phyloP scores from a whole-genome alignment of 2,888 invertebrate genomes.

The Andrena bucephala region DNA sequence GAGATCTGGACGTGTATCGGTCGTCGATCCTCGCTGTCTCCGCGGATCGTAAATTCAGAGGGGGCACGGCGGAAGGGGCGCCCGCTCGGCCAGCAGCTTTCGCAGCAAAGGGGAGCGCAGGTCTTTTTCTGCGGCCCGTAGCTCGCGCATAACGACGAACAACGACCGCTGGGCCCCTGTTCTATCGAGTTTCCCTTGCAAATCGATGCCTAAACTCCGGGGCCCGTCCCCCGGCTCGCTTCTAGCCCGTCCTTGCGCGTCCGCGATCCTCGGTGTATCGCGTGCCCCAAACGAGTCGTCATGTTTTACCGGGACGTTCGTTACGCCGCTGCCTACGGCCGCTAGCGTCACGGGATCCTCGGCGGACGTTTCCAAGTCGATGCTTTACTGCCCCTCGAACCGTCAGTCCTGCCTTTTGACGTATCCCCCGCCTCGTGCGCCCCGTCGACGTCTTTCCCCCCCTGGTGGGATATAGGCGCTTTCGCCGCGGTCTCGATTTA shows the following conservation, averaged over 20 bases:
- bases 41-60: constrained; percentile 79
- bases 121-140: constrained; percentile 52
- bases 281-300: constrained; percentile 73
- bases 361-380: constrained; percentile 63
- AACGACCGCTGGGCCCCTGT: constrained; percentile 30
- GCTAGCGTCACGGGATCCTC: constrained; percentile 39
- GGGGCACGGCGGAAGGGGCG: constrained; percentile 53
- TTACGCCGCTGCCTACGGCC: constrained; percentile 73
- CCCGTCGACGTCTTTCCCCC: constrained; percentile 24
- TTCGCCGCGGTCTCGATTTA: constrained; percentile 38
- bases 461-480: neutral
- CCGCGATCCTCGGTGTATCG: constrained; percentile 54
- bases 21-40: constrained; percentile 76
- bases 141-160: constrained; percentile 55
- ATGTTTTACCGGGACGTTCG: constrained; percentile 81
- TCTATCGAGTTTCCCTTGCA: constrained; percentile 81
- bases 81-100: constrained; percentile 30
- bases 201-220: constrained; percentile 81
- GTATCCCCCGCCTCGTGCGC: constrained; percentile 30
- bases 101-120: constrained; percentile 35
- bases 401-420: constrained; percentile 51
- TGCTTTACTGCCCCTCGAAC: constrained; percentile 75
- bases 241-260: constrained; percentile 9
- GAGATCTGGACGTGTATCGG: constrained; percentile 72
- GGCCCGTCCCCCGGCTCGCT: constrained; percentile 46